Evolutionary conservation across 2,113 vertebrate genomes (phyloP).

Genomic region (Xyrauchen texanus): DNA sequence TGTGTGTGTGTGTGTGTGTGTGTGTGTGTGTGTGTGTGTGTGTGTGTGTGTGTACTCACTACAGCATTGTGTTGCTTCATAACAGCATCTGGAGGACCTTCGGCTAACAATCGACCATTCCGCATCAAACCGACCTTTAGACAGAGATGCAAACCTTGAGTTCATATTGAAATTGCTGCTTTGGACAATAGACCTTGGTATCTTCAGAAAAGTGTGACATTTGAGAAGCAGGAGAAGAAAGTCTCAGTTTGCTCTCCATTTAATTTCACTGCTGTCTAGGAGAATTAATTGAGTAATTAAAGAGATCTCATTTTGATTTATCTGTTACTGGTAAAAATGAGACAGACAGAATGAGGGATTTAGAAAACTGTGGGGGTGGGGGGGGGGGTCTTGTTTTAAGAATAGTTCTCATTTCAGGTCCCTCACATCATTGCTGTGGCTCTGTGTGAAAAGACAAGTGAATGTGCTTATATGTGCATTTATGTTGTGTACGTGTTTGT

Average conservation of each 20-base stretch:
- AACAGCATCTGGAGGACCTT: slow-evolving; percentile 71
- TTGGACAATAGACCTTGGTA: no score
- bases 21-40: background rate
- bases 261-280: no score
- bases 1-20: background rate
- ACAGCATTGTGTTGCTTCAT: slow-evolving; percentile 73
- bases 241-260: no score
- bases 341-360: no score
- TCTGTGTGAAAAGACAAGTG: background rate
- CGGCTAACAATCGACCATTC: slow-evolving; percentile 71
- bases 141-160: background rate
- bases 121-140: slow-evolving; percentile 79
- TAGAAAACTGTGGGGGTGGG: background rate
- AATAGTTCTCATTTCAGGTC: background rate
- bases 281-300: no score
- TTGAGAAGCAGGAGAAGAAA: no score
- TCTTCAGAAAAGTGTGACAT: no score
- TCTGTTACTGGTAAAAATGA: no score
- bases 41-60: slow-evolving; percentile 52
- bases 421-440: background rate
- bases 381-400: background rate
- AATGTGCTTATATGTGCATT: background rate
- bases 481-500: background rate
- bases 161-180: no score
- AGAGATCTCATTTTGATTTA: no score